Evolutionary conservation across 2,113 vertebrate species (phyloP).

Genomic region (Brachyhypopomus gauderio): DNA sequence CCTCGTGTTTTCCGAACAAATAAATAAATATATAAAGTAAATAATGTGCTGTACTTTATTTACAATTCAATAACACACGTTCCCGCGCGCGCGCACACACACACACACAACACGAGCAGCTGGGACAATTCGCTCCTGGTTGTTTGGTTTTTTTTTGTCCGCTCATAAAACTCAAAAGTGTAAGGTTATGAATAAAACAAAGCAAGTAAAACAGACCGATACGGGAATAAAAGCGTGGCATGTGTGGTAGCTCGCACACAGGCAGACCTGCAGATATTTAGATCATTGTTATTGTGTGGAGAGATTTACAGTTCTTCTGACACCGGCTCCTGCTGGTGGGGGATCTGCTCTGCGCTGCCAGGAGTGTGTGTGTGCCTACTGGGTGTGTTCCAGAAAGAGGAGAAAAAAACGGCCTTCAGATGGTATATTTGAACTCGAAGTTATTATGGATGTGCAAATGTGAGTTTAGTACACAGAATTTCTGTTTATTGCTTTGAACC

Average conservation of each 20-base stretch:
- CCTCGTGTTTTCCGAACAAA: background rate
- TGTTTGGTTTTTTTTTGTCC: constrained; percentile 42
- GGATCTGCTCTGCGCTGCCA: background rate
- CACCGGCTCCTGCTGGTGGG: constrained; percentile 27
- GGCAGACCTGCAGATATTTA: constrained; percentile 44
- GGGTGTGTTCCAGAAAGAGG: background rate
- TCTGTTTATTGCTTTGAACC: constrained; percentile 8
- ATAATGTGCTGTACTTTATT: constrained; percentile 47
- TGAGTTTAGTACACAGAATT: background rate
- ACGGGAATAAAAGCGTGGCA: constrained; percentile 44
- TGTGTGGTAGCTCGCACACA: constrained; percentile 24
- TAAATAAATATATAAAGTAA: constrained; percentile 28
- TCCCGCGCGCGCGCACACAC: too few relatives aligned
- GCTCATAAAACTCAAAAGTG: constrained; percentile 51
- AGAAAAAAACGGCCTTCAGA: background rate
- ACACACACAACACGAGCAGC: constrained; percentile 3
- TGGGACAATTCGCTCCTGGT: constrained; percentile 43
- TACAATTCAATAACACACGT: constrained; percentile 55
- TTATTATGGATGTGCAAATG: background rate
- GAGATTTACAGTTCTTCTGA: constrained; percentile 41
- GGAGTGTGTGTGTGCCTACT: background rate
- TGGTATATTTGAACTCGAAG: background rate
- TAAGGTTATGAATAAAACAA: constrained; percentile 60
- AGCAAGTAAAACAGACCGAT: constrained; percentile 48
- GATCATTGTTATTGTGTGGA: constrained; percentile 49